These are phyloP conservation scores for Eupithecia dodoneata DNA, from an alignment of 2,888 invertebrate species.

Conservation along the genomic window DNA sequence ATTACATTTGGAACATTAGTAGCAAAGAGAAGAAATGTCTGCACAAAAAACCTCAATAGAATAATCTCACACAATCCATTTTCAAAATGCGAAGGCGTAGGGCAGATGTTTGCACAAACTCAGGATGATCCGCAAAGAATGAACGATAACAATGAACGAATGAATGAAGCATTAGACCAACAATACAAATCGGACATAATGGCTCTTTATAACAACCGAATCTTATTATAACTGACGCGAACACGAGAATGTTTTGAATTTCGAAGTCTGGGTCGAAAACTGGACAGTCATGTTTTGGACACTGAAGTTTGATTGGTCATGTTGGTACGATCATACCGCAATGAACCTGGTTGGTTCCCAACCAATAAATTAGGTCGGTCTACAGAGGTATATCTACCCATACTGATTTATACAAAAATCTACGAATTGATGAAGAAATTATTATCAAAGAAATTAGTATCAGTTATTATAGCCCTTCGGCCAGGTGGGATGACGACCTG, in stretches of 20 bases:
- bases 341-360: neutral
- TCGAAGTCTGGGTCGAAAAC: slow-evolving; percentile 32
- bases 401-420: too few relatives aligned
- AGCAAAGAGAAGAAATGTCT: slow-evolving; percentile 43
- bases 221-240: slow-evolving; percentile 73
- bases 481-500: too few relatives aligned
- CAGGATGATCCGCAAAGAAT: slow-evolving; percentile 48
- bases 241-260: slow-evolving; percentile 46
- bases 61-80: slow-evolving; percentile 30
- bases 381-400: neutral
- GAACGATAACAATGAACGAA: slow-evolving; percentile 59
- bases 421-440: neutral
- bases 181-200: slow-evolving; percentile 67
- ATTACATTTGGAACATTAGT: slow-evolving; percentile 16
- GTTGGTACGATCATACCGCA: neutral
- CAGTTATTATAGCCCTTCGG: too few relatives aligned
- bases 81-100: slow-evolving; percentile 49
- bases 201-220: slow-evolving; percentile 61
- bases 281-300: slow-evolving; percentile 18
- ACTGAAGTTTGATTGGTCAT: slow-evolving; percentile 5
- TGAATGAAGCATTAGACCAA: slow-evolving; percentile 56
- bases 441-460: neutral
- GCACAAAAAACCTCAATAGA: slow-evolving; percentile 36
- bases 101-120: slow-evolving; percentile 74
- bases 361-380: neutral